phyloP scores from a whole-genome alignment of 2,797 vertebrate genomes.

The Craterocephalus amniculus region DNA sequence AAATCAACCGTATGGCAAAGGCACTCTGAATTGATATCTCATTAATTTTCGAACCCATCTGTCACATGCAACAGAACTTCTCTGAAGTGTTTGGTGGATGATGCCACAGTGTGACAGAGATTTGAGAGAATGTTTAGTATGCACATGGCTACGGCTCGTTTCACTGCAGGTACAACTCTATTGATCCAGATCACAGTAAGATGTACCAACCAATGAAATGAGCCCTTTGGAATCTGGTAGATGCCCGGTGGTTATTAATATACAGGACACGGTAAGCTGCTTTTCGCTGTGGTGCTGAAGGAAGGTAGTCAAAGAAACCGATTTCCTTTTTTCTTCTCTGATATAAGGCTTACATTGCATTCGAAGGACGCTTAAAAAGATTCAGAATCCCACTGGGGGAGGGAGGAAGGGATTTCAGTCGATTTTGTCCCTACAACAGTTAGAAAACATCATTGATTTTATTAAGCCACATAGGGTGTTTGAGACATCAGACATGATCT shows the following conservation, averaged over 20 bases:
- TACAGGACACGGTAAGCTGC: conserved; percentile 2
- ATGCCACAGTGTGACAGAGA: conserved; percentile 42
- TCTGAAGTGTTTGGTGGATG: conserved; percentile 25
- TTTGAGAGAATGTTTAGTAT: conserved; percentile 43
- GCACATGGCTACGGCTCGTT: conserved; percentile 29
- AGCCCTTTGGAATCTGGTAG: conserved; percentile 12
- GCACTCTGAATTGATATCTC: conserved; percentile 23
- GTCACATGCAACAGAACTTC: conserved; percentile 39
- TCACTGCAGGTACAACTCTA: conserved; percentile 32
- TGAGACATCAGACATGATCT: conserved; percentile 24
- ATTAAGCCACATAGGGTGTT: not conserved
- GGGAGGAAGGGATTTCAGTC: not conserved
- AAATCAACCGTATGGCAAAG: conserved; percentile 15
- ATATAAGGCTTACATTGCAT: conserved; percentile 22
- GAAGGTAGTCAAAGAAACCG: not conserved
- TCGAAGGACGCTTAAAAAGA: conserved; percentile 10
- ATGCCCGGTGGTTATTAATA: conserved; percentile 35
- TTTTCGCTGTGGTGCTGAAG: not conserved
- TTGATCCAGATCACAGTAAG: conserved; percentile 33
- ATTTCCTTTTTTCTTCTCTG: not conserved
- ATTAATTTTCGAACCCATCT: conserved; percentile 48
- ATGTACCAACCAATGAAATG: conserved; percentile 22
- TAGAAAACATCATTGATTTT: conserved; percentile 26
- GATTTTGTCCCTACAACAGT: conserved; percentile 6
- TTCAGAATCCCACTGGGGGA: conserved; percentile 3